Percentiles rank a stretch among this genome's conserved stretches.
Conservation (phyloP, 2,113 vertebrate genomes). For the Aldabrachelys gigantea region DNA sequence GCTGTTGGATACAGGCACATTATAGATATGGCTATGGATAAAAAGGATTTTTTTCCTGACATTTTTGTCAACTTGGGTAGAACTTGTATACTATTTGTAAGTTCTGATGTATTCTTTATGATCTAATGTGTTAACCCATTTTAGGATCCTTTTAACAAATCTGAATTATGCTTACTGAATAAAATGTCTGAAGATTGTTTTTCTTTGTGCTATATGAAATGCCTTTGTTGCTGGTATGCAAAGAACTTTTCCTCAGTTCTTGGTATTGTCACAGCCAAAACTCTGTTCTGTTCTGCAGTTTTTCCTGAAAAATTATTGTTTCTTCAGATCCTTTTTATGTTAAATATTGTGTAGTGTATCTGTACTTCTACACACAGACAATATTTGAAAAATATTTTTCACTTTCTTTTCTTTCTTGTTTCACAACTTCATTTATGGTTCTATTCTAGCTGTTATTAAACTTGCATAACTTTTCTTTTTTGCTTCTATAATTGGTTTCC, state of each 20-base stretch:
- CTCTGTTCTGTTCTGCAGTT: background rate
- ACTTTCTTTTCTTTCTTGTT: background rate
- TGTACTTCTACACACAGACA: background rate
- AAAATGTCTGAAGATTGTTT: background rate
- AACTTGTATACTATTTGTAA: background rate
- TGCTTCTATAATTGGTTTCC: background rate
- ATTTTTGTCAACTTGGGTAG: background rate
- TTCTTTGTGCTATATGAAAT: background rate
- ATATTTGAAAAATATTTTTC: slow-evolving; percentile 1
- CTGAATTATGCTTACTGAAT: background rate
- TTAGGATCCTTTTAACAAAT: background rate
- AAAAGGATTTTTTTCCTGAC: background rate
- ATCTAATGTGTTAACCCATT: background rate
- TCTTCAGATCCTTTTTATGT: background rate
- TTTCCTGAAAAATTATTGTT: background rate
- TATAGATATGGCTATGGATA: background rate
- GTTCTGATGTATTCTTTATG: background rate
- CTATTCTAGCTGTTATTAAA: background rate
- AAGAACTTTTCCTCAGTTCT: background rate
- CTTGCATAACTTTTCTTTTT: background rate
- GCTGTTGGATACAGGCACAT: background rate
- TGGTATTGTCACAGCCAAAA: background rate
- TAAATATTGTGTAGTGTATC: background rate
- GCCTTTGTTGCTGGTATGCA: background rate
- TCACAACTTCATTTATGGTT: background rate